Evolutionary conservation across 1,140 invertebrate genomes (phyloP), one percentile per base, ranked within the genome.

Genomic region (Hermetia illucens): DNA sequence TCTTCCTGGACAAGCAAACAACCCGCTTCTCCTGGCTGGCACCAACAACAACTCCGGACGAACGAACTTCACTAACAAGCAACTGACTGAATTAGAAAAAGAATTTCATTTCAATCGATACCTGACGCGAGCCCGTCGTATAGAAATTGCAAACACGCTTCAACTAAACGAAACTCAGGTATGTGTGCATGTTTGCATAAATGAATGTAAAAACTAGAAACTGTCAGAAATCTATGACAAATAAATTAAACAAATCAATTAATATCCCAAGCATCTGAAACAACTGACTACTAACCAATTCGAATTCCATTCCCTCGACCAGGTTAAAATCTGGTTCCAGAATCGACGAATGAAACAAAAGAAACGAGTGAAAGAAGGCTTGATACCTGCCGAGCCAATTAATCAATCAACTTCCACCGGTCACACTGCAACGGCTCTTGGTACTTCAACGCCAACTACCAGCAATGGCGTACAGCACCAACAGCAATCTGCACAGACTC

Each of bases 51-150:
- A 83, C 57, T 83, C 87, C 4, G 89, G 89, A 17, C 71, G 94
- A 20, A 98, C 93, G 3, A 98, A 98, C 64, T 98, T 98, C 66
- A 97, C 91, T 36, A 98, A 95, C 58, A 97, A 98, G 64, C 95
- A 99, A 61, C 73, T 98, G 34, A 98, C 93, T 1, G 95, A 98
- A 65, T 69, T 98, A 45, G 94, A 98, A 60, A 98, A 98, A 61
- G 94, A 99, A 65, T 98, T 98, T 64, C 93, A 98, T 64, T 98
- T 95, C 64, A 97, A 97, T 68, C 96, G 96, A 66, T 98, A 98
- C 69, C 73, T 98, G 50, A 98, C 93, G 3, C 69, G 95, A 44
- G 93, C 91, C 5, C 67, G 94, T 47, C 72, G 95, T 45, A 96
- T 98, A 49, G 95, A 99, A 65, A 98, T 99, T 45, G 95, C 95